Conservation (phyloP, 2,113 vertebrate species). For the Clupea harengus region DNA sequence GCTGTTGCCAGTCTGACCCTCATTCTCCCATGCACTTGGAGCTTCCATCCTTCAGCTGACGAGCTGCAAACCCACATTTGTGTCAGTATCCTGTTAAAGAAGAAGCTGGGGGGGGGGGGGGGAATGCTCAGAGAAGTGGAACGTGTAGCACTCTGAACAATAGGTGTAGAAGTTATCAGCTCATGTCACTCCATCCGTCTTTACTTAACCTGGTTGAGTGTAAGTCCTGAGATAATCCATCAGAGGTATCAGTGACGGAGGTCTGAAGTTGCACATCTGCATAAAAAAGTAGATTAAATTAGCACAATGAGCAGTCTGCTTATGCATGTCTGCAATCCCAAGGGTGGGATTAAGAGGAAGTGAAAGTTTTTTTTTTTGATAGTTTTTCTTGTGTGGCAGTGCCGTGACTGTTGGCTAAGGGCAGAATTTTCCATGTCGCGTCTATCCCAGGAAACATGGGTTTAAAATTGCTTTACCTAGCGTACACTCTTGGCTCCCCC, state of each 20-base stretch:
- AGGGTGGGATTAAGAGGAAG: background rate
- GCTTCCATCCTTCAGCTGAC: background rate
- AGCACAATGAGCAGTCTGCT: background rate
- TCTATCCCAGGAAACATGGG: background rate
- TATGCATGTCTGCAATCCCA: background rate
- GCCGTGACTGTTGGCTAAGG: background rate
- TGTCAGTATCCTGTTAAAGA: background rate
- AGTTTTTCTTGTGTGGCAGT: background rate
- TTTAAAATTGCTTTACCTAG: background rate
- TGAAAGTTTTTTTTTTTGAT: background rate
- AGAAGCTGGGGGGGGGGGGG: no score
- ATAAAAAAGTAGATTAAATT: background rate
- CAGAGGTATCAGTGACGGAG: background rate
- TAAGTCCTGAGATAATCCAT: background rate
- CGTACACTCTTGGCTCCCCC: background rate
- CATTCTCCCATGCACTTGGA: background rate
- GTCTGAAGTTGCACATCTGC: background rate
- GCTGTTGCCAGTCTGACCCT: background rate
- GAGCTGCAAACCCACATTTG: background rate
- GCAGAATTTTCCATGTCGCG: background rate
- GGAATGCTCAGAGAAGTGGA: background rate
- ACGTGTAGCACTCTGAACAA: background rate
- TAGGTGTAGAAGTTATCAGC: background rate
- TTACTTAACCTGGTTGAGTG: background rate
- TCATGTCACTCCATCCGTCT: background rate